Base-by-base conservation (phyloP, 2,113 vertebrate genomes). In the Paradoxurus hermaphroditus region DNA sequence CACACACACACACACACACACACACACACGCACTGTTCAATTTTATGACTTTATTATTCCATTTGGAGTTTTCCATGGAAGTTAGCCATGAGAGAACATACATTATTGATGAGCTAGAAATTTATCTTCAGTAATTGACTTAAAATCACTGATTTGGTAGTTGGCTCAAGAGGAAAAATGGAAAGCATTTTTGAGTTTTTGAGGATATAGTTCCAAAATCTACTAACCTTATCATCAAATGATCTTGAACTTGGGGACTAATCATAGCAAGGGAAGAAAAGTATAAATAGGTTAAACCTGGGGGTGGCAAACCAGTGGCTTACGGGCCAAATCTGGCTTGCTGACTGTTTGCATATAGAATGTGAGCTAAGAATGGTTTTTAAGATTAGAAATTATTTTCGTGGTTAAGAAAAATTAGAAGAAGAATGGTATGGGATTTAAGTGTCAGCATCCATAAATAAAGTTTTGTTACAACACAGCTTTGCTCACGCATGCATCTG, bases 241-340 rank as follows among this genome's bases (percentile, higher is more conserved):
- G 49, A 94, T 95, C 73, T 90, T 87, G 73, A 95, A 65, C 27
- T 77, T 95, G 87, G 89, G 87, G 82, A 92, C 67, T 93, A 63
- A 85, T 72, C 59, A 70, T 85, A 92, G 83, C 5, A 65, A 90
- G 34, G 36, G 90, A 70, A 85, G 73, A 87, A 78, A 84, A 84
- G 46, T 62, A 87, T 39, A 29, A 84, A 5, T 39, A 77, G 14
- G 1, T 79, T 84, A 86, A 81, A 53, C 18, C 46, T 41, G 36
- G 27, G 44, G 2, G 91, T 93, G 70, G 31, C 44, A 78, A 62
- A 95, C 56, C 70, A 12, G 12, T 88, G 31, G 25, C 75, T 51
- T 56, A 4, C n/a, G 27, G 63, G 56, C 73, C 73, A 87, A 41
- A 56, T 83, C 51, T 88, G 39, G 25, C 34, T 84, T 53, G 12